Evolutionary conservation across 1,140 invertebrate species (phyloP).

Genomic region (Drosophila jambulina): DNA sequence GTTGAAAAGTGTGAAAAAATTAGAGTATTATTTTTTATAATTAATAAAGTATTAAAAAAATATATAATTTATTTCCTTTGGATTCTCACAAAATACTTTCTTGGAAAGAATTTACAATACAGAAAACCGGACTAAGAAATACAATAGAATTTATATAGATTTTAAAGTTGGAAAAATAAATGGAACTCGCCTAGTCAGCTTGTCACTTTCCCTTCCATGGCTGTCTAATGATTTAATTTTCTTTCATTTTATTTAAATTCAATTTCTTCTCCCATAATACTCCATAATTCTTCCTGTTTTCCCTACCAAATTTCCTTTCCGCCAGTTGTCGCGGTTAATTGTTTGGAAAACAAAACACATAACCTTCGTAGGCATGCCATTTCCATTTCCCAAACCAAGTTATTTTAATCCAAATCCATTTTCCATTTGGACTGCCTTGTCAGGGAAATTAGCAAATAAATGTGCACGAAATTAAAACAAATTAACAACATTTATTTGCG

Average conservation of each 20-base stretch:
- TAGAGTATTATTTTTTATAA: neutral
- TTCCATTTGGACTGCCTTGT: constrained; percentile 50
- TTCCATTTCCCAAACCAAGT: neutral
- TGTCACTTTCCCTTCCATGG: neutral
- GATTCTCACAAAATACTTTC: neutral
- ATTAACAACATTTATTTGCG: constrained; percentile 81
- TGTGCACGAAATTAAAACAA: constrained; percentile 74
- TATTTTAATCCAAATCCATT: constrained; percentile 43
- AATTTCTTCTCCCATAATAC: neutral
- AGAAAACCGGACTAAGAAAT: neutral
- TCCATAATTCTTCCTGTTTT: constrained; percentile 1
- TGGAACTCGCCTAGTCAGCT: neutral
- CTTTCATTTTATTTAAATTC: constrained; percentile 1
- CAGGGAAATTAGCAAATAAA: constrained; percentile 65
- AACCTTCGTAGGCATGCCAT: constrained; percentile 16
- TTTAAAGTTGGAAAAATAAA: neutral
- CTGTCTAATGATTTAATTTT: constrained; percentile 14
- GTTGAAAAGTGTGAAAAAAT: neutral
- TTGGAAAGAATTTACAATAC: neutral
- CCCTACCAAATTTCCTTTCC: neutral
- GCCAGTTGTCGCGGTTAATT: constrained; percentile 24
- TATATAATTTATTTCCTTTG: too few species aligned
- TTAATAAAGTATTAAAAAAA: neutral
- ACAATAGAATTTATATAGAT: neutral
- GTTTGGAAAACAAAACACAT: constrained; percentile 39